Evolutionary conservation across 2,888 invertebrate genomes (phyloP).

Genomic region (Drosophila nigricruria): DNA sequence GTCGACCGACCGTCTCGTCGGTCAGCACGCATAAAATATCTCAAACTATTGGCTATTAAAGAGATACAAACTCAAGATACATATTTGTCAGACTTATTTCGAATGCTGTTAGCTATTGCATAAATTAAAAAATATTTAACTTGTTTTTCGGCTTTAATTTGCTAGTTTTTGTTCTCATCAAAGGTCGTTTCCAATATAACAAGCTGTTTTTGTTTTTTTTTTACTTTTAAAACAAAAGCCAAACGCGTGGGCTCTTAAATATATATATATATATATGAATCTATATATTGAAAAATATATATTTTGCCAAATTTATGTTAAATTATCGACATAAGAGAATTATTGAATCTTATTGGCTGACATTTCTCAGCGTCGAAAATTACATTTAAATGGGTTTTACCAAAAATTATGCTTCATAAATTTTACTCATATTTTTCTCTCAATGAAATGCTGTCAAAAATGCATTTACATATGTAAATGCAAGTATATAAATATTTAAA

Average conservation of each 20-base stretch:
- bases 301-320: constrained; percentile 24
- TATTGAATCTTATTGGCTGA: constrained; percentile 28
- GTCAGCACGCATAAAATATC: constrained; percentile 29
- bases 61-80: constrained; percentile 39
- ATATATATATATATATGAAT: constrained; percentile 5
- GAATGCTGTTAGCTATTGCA: constrained; percentile 62
- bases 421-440: constrained; percentile 23
- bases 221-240: constrained; percentile 8
- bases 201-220: not conserved
- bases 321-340: constrained; percentile 22
- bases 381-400: constrained; percentile 26
- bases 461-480: constrained; percentile 66
- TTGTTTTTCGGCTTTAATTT: constrained; percentile 58
- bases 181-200: constrained; percentile 67
- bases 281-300: constrained; percentile 7
- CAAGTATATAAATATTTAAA: not conserved
- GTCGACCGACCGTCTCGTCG: not conserved
- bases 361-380: constrained; percentile 27
- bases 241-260: constrained; percentile 40
- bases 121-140: constrained; percentile 69
- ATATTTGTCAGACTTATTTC: constrained; percentile 64
- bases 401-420: constrained; percentile 55
- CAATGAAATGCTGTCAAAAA: constrained; percentile 63
- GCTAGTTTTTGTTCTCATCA: constrained; percentile 67
- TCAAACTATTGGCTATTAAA: constrained; percentile 40